Percentiles rank a stretch among this genome's conserved stretches.
Evolutionary conservation across 2,113 vertebrate genomes (phyloP).

Genomic region (Forbesichthys agassizii): DNA sequence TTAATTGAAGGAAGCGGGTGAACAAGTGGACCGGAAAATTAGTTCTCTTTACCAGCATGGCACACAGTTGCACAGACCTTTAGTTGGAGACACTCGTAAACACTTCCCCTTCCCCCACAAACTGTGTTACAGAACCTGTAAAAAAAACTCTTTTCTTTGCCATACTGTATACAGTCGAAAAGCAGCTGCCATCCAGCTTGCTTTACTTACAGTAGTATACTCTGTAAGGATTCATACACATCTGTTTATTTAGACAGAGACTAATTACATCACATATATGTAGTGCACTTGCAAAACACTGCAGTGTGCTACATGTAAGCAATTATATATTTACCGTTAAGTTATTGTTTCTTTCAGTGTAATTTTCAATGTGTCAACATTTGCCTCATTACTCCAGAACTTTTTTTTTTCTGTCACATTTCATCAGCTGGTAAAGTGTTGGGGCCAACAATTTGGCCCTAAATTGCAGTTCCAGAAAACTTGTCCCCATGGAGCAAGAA

Average conservation of each 20-base stretch:
- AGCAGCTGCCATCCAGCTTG: not conserved
- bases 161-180: slow-evolving; percentile 6
- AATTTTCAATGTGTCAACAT: too few relatives aligned
- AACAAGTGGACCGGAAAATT: slow-evolving; percentile 67
- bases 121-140: not conserved
- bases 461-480: too few relatives aligned
- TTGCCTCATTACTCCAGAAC: too few relatives aligned
- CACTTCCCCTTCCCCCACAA: slow-evolving; percentile 2
- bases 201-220: too few relatives aligned
- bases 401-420: too few relatives aligned
- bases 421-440: too few relatives aligned
- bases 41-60: slow-evolving; percentile 49
- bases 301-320: too few relatives aligned
- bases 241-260: slow-evolving; percentile 18
- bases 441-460: too few relatives aligned
- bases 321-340: too few relatives aligned
- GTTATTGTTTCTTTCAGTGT: too few relatives aligned
- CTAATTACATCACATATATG: slow-evolving; percentile 6
- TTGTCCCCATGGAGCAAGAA: too few relatives aligned
- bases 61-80: slow-evolving; percentile 32
- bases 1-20: slow-evolving; percentile 66
- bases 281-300: too few relatives aligned
- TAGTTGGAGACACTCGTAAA: slow-evolving; percentile 35
- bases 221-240: not conserved
- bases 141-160: slow-evolving; percentile 6